Base-by-base conservation (phyloP, 2,113 vertebrate genomes). In the Cynopterus brachyotis region DNA sequence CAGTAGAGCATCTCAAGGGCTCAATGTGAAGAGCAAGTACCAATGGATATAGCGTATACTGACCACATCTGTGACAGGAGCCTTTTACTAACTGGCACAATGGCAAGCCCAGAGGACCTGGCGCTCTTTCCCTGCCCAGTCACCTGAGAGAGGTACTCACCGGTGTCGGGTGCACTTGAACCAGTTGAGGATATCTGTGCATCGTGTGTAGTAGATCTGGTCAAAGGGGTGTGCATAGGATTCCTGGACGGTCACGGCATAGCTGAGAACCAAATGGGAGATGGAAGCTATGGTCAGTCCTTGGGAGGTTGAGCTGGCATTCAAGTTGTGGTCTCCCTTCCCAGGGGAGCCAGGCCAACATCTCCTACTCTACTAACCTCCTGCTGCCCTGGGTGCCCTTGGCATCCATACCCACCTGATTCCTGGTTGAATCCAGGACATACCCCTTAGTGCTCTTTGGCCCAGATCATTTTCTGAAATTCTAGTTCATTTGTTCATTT, bases 111-210 rank as follows among this genome's bases (percentile, higher is more conserved):
- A 9, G 50, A 30, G 40, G 73, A 8, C 40, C 35, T 1, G 5
- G 53, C 22, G 28, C 19, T 20, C 11, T 7, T 28, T 40, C 12
- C n/a, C 94, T 8, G 9, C 42, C 30, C 70, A 6, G 0, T 35
- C 60, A 0, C 35, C 60, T 0, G 9, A 32, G 24, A 59, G 70
- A 28, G 40, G 70, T 53, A 97, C 98, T 97, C 97, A 99, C 99
- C 99, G 99, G 98, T 99, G 99, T 73, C 99, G 98, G 64, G 99
- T 99, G 97, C 99, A 99, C 98, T 99, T 99, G 98, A 99, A 99
- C 99, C 99, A 99, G 99, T 99, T 99, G 83, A 99, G 99, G 96
- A 99, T 99, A 97, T 99, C 99, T 0, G 99, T 99, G 98, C 99
- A 99, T 95, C 99, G 99, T 26, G 99, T 99, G 91, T 99, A 99